A percentile compares a stretch with the other conserved stretches of the same genome.
Conservation (phyloP, 2,113 vertebrate genomes). For the Vicugna pacos region DNA sequence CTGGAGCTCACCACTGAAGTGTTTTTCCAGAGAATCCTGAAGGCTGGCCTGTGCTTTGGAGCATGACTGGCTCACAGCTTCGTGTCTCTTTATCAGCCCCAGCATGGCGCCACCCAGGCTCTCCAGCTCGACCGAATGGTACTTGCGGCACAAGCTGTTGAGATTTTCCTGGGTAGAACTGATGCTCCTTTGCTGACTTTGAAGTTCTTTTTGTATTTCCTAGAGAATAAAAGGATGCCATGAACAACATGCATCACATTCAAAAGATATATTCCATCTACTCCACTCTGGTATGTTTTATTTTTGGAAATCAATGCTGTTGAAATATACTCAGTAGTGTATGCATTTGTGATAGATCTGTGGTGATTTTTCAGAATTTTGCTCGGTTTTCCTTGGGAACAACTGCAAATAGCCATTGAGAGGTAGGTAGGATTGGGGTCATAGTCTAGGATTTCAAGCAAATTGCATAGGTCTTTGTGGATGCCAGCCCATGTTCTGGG, state of each 20-base stretch:
- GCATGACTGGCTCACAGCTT: constrained; percentile 91
- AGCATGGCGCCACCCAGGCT: constrained; percentile 91
- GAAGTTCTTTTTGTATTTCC: constrained; percentile 93
- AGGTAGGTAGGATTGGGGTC: neutral
- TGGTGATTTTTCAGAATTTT: neutral
- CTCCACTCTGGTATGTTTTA: neutral
- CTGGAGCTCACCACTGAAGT: constrained; percentile 90
- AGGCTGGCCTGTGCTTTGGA: constrained; percentile 90
- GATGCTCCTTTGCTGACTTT: constrained; percentile 91
- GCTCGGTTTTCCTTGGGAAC: neutral
- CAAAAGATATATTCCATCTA: neutral
- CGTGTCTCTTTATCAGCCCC: constrained; percentile 91
- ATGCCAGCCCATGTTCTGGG: neutral
- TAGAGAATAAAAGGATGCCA: constrained; percentile 74
- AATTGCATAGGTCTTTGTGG: neutral
- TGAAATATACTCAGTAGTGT: neutral
- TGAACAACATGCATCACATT: neutral
- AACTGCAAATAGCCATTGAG: neutral
- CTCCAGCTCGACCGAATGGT: constrained; percentile 92
- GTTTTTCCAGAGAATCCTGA: constrained; percentile 93
- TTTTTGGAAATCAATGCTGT: neutral
- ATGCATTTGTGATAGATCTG: neutral
- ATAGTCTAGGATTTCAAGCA: neutral
- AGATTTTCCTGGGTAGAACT: constrained; percentile 91
- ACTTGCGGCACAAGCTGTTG: constrained; percentile 92